These are phyloP conservation scores for Meleagris gallopavo DNA, from an alignment of 2,113 vertebrate genomes.

Conservation along the genomic window DNA sequence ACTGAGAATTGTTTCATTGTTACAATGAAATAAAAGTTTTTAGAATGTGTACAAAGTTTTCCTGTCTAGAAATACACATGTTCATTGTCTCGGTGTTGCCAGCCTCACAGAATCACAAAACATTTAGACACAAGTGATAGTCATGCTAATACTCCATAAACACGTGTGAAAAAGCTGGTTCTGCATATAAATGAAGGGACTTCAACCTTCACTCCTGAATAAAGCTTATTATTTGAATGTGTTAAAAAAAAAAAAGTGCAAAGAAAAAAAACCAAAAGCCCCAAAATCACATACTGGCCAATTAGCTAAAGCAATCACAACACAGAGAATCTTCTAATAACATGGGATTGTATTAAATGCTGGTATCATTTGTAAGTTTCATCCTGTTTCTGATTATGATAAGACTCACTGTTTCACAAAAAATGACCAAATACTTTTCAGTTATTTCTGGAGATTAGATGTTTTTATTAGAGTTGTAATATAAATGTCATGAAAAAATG, in stretches of 20 bases:
- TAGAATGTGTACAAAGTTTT: neutral
- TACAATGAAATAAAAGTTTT: neutral
- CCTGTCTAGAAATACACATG: neutral
- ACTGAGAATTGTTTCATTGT: neutral
- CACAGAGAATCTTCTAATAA: neutral
- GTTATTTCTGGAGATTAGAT: neutral
- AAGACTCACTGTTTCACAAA: neutral
- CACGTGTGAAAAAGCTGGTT: neutral
- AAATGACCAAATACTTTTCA: neutral
- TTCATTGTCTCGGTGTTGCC: accelerated
- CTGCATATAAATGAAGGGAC: neutral
- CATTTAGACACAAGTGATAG: neutral
- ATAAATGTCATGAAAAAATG: constrained; percentile 14
- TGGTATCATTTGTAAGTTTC: neutral
- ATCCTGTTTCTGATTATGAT: neutral
- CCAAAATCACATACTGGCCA: neutral
- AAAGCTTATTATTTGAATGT: neutral
- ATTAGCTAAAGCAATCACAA: constrained; percentile 3
- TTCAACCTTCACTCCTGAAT: neutral
- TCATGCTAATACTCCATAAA: neutral
- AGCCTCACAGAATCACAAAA: neutral
- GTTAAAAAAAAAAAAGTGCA: neutral
- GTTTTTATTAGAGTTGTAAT: constrained; percentile 6
- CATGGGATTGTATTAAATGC: neutral
- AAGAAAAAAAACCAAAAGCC: neutral